Conservation (phyloP, 2,797 vertebrate species). For the Microtus obscurus region DNA sequence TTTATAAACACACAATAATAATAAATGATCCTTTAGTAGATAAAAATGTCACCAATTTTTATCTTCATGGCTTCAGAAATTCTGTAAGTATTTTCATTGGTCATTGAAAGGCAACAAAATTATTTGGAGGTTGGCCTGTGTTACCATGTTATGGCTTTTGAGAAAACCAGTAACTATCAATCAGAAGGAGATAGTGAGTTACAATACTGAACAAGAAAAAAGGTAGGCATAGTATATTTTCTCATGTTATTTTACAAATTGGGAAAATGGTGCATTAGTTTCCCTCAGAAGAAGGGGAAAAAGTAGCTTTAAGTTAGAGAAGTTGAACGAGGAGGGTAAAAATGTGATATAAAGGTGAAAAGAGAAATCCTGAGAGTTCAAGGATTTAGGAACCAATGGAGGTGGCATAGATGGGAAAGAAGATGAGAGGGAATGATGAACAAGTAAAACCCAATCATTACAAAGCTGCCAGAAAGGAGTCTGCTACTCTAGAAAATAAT, state of each 20-base stretch:
- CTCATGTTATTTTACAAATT: neutral
- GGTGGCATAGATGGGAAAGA: neutral
- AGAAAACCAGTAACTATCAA: neutral
- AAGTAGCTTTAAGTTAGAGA: neutral
- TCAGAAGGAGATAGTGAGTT: neutral
- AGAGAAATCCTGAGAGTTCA: neutral
- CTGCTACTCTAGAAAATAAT: neutral
- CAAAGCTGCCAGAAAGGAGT: neutral
- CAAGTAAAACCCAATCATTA: neutral
- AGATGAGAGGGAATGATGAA: neutral
- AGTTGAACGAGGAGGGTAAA: too few relatives aligned
- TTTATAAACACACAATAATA: neutral
- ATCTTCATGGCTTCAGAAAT: neutral
- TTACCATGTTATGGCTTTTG: neutral
- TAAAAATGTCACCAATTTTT: neutral
- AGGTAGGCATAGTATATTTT: neutral
- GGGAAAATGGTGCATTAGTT: neutral
- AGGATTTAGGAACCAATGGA: neutral
- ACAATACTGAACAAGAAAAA: neutral
- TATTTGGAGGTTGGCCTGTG: neutral
- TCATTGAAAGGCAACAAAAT: neutral
- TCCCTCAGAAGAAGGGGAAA: neutral
- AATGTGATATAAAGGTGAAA: neutral
- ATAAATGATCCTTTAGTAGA: neutral
- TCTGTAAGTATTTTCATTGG: neutral